These are phyloP conservation scores for Aleiodes sp. DNA, from an alignment of 1,140 invertebrate species.

Conservation along the genomic window DNA sequence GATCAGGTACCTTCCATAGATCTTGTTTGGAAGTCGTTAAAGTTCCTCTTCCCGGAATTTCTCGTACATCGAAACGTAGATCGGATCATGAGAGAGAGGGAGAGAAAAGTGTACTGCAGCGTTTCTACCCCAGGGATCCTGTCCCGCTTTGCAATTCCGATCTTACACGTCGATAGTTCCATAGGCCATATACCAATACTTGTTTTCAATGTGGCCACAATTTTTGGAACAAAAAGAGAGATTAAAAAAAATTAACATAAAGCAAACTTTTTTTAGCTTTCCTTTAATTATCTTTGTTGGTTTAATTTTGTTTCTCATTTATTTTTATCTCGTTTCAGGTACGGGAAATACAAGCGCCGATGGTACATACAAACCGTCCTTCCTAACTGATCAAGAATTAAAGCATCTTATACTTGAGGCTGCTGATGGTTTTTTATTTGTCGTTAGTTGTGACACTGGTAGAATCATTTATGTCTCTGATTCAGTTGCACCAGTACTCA, in stretches of 20 bases:
- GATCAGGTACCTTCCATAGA: slow-evolving; percentile 57
- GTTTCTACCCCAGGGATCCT: slow-evolving; percentile 54
- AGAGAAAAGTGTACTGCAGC: not conserved
- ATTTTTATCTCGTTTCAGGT: slow-evolving; percentile 69
- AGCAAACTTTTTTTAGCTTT: not conserved
- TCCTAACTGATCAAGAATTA: slow-evolving; percentile 98
- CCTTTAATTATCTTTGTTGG: not conserved
- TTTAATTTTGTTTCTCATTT: slow-evolving; percentile 13
- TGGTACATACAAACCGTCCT: slow-evolving; percentile 97
- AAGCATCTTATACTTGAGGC: slow-evolving; percentile 99
- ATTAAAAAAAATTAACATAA: not conserved
- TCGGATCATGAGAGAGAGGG: slow-evolving; percentile 50
- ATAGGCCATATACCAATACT: slow-evolving; percentile 38
- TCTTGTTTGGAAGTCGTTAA: slow-evolving; percentile 66
- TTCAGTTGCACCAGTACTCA: slow-evolving; percentile 96
- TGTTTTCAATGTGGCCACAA: slow-evolving; percentile 47
- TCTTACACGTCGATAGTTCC: slow-evolving; percentile 64
- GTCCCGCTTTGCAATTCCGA: slow-evolving; percentile 65
- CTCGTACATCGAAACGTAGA: slow-evolving; percentile 60
- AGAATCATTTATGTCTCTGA: slow-evolving; percentile 98
- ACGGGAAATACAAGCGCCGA: slow-evolving; percentile 94
- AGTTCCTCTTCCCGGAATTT: slow-evolving; percentile 64
- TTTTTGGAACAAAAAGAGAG: slow-evolving; percentile 48
- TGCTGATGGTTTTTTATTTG: slow-evolving; percentile 99
- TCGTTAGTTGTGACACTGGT: slow-evolving; percentile 97